Evolutionary conservation across 2,888 invertebrate genomes (phyloP), one percentile per base, ranked within the genome.

Genomic region (Epinotia demarniana): DNA sequence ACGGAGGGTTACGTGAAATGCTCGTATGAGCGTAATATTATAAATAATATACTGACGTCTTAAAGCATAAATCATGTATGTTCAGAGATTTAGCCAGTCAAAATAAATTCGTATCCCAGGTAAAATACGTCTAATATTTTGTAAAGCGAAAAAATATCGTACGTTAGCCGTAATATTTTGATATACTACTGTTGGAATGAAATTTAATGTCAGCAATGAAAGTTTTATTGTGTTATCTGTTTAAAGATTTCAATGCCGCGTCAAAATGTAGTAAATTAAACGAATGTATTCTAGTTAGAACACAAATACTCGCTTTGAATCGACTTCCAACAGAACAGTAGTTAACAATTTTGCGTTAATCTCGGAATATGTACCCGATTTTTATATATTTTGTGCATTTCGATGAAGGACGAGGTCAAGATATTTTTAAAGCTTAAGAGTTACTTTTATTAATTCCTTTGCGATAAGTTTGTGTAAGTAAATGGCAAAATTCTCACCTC

Each of bases 21-120:
- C 53, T 64, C 46, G 69, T 57, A 70, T 33, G 46, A 64, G 39
- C 70, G 73, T 77, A 74, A 73, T 61, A 49, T 63, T 68, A 77
- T 73, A 66, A 77, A 74, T 77, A 77, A 74, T 77, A 71, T 66
- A 43, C 58, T 23, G 23, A 33, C 66, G 68, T 23, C 11, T 60
- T 43, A 68, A 23, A 23, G 8, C 58, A 46, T 69, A 66, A 66
- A 66, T 66, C 43, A 46, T 46, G 57, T 46, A 27, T 43, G 55
- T 3, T 23, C 43, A 27, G 23, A 68, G 69, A 60, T 43, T 23
- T 6, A 6, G n/a, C n/a, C 46, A 46, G n/a, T 60, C 23, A 12
- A 58, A 58, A 69, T 60, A 4, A 46, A 60, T n/a, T 43, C 68
- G 39, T 68, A 58, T 23, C 12, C 4, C 16, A 68, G 68, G 43